Base-by-base conservation (phyloP, 92 coral and sea anemone genomes). In the Porites evermanni region DNA sequence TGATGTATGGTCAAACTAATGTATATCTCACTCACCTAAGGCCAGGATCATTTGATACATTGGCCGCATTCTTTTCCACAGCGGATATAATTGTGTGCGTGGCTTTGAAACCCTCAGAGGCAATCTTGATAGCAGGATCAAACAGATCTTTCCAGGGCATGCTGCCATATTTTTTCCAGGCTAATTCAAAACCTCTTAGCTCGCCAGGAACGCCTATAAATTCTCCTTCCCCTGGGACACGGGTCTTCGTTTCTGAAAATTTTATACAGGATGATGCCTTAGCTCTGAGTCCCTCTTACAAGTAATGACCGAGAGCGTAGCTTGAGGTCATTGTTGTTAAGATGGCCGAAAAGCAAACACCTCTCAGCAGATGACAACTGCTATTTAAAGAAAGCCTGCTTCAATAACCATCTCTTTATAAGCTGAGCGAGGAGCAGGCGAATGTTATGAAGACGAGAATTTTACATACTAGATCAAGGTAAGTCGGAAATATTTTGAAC, bases 161-260 rank as follows among this genome's bases (percentile, higher is more conserved):
- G n/a, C 82, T 85, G 64, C 98, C 98, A 80, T 85, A 91, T 44
- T 85, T 76, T 54, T 90, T 92, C 96, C 96, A 94, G 7, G 98
- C 98, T 8, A 60, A 85, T 79, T 94, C 96, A 53, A 94, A 90
- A 6, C 98, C 98, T 19, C 98, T 69, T 29, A 94, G 58, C 23
- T 94, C 98, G 1, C 98, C 98, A 24, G 98, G 98, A 2, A 94
- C 90, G 5, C 98, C 98, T 7, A 94, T 89, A 18, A 90, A 79
- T 50, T 92, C 86, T 5, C 95, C 98, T 71, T 94, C 98, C 4
- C 95, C 93, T 21, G 98, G 98, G 3, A 76, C 66, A 88, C 79
- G 73, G 12, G 91, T 88, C 19, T 63, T 89, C 50, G 67, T 79
- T 47, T 94, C 97, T 94, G 83, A 18, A 23, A 72, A 81, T 52